A percentile compares a stretch with the other conserved stretches of the same genome.
phyloP scores from a whole-genome alignment of 2,888 invertebrate genomes.

The Lasioglossum calceatum region DNA sequence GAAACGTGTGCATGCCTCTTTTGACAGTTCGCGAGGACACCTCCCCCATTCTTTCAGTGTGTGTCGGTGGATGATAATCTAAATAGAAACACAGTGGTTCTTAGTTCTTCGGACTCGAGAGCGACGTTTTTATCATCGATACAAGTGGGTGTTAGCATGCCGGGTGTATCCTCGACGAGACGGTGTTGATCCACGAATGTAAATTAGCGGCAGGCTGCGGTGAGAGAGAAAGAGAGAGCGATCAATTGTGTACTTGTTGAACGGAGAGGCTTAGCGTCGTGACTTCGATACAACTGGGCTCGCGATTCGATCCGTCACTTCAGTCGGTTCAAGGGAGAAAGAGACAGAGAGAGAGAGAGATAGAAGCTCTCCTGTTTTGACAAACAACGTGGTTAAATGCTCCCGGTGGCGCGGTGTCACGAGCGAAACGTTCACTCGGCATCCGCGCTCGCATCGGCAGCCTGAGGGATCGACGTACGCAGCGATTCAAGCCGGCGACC shows the following conservation, averaged over 20 bases:
- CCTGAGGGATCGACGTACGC: slow-evolving; percentile 48
- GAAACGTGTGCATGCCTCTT: slow-evolving; percentile 16
- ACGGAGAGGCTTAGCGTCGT: slow-evolving; percentile 52
- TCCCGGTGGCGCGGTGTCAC: neutral
- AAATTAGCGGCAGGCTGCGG: neutral
- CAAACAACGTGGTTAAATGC: slow-evolving; percentile 25
- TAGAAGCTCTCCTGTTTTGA: neutral
- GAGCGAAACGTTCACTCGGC: slow-evolving; percentile 11
- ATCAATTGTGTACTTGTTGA: slow-evolving; percentile 79
- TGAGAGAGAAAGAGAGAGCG: slow-evolving; percentile 5
- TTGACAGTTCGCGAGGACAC: slow-evolving; percentile 15
- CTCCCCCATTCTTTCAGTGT: neutral
- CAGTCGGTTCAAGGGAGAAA: neutral
- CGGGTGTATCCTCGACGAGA: neutral
- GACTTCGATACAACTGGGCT: slow-evolving; percentile 50
- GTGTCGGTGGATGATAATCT: slow-evolving; percentile 14
- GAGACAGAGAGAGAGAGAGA: neutral
- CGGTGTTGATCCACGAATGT: slow-evolving; percentile 4
- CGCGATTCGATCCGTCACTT: slow-evolving; percentile 26
- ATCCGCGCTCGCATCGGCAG: slow-evolving; percentile 28
- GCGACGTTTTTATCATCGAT: slow-evolving; percentile 2
- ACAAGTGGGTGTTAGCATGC: slow-evolving; percentile 1
- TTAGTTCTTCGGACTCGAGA: slow-evolving; percentile 10
- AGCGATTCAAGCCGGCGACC: slow-evolving; percentile 60
- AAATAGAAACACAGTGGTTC: slow-evolving; percentile 34